Percentiles rank a stretch among this genome's conserved stretches.
These are phyloP conservation scores for Tetrao urogallus DNA, from an alignment of 2,113 vertebrate genomes.

Conservation along the genomic window DNA sequence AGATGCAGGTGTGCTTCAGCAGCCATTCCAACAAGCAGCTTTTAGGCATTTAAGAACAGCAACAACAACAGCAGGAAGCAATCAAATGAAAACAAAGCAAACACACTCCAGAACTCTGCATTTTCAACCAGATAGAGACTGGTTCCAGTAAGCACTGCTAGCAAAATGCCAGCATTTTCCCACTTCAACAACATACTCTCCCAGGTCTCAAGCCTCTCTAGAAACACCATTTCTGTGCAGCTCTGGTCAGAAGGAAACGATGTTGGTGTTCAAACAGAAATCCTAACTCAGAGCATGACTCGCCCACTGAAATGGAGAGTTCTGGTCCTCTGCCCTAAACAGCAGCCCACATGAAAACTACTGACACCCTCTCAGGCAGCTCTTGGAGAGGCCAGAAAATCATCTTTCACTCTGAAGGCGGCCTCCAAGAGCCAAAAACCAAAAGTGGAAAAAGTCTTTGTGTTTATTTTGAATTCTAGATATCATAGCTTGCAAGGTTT, in stretches of 20 bases:
- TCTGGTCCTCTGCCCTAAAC: background rate
- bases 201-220: background rate
- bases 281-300: background rate
- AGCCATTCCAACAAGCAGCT: background rate
- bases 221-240: background rate
- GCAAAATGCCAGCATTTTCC: background rate
- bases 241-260: background rate
- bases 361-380: background rate
- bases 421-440: background rate
- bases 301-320: background rate
- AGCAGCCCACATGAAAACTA: background rate
- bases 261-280: background rate
- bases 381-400: background rate
- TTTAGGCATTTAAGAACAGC: background rate
- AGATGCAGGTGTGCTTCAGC: background rate
- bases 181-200: background rate
- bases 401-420: background rate
- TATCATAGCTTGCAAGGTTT: background rate
- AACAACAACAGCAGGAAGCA: background rate
- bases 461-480: background rate
- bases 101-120: background rate
- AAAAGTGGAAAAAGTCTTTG: background rate
- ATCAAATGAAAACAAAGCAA: background rate
- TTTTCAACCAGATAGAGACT: background rate
- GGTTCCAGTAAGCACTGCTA: background rate